phyloP scores from a whole-genome alignment of 2,113 vertebrate genomes.

The Aptenodytes forsteri region DNA sequence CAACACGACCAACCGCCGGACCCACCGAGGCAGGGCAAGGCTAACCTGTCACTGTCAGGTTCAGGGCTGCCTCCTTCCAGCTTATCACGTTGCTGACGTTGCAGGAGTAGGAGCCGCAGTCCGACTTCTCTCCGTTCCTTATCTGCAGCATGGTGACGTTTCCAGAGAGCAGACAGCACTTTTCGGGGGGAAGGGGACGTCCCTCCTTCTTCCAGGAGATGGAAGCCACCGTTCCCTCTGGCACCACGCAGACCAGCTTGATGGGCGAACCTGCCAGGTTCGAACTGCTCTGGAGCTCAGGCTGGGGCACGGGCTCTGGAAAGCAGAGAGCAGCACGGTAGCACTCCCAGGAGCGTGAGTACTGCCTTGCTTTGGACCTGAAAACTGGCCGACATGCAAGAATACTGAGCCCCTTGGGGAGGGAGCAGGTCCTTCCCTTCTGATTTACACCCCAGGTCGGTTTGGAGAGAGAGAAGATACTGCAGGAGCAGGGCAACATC shows the following conservation, averaged over 20 bases:
- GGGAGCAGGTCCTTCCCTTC: not conserved
- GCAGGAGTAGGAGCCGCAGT: slow-evolving; percentile 5
- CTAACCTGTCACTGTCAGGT: not conserved
- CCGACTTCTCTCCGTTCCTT: fast-evolving
- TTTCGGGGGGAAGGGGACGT: not conserved
- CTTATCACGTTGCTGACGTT: not conserved
- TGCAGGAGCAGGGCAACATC: not conserved
- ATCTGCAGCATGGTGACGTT: not conserved
- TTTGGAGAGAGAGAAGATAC: not conserved
- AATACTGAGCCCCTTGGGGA: fast-evolving
- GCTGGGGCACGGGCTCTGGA: not conserved
- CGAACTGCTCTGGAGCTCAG: not conserved
- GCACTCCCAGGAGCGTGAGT: not conserved
- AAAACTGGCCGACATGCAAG: not conserved
- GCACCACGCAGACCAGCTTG: not conserved
- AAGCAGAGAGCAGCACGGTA: not conserved
- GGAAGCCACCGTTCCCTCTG: not conserved
- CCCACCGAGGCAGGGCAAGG: not conserved
- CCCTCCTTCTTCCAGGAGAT: not conserved
- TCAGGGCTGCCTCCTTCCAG: not conserved
- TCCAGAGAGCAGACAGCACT: not conserved
- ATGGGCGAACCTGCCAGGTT: not conserved
- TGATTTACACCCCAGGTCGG: not conserved
- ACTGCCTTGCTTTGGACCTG: not conserved
- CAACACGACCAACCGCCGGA: fast-evolving